Conservation (phyloP, 2,113 vertebrate genomes). For the Daboia siamensis region DNA sequence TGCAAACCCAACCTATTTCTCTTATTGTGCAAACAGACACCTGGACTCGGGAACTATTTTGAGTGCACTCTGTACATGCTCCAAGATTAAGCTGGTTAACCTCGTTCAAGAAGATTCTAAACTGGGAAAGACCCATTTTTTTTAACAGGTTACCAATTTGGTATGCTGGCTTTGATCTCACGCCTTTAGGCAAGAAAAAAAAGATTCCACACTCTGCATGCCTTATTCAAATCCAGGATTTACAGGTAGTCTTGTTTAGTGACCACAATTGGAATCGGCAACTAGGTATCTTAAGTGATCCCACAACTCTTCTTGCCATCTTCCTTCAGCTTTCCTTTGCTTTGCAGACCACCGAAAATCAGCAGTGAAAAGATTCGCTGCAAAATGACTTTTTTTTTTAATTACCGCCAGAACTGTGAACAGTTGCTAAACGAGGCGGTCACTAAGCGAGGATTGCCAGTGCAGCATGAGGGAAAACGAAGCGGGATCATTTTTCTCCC, state of each 20-base stretch:
- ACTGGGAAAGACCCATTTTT: neutral
- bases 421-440: neutral
- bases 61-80: neutral
- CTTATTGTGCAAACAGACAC: neutral
- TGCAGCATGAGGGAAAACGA: accelerated
- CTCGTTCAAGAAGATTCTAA: neutral
- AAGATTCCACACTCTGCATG: neutral
- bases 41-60: neutral
- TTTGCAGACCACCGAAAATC: neutral
- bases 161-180: neutral
- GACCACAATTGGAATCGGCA: neutral
- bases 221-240: neutral
- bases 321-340: neutral
- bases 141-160: neutral
- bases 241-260: neutral
- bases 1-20: neutral
- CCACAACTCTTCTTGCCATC: neutral
- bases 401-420: neutral
- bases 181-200: neutral
- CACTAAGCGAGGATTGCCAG: neutral
- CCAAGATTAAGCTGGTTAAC: neutral
- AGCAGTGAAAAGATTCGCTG: neutral
- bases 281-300: neutral
- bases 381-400: neutral
- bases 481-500: accelerated